A percentile compares a stretch with the other conserved stretches of the same genome.
Conservation (phyloP, 2,888 invertebrate species). For the Zelleria hepariella region DNA sequence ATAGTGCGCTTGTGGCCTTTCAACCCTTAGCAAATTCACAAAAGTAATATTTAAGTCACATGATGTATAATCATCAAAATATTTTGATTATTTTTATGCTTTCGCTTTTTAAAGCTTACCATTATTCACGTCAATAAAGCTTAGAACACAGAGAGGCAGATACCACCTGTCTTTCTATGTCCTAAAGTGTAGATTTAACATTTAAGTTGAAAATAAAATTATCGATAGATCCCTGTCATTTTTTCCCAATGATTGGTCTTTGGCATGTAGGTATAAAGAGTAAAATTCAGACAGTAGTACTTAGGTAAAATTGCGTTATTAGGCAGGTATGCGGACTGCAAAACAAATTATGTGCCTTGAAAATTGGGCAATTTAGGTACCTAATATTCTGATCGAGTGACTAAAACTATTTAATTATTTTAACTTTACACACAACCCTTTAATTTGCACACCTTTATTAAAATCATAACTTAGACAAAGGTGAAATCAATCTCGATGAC, state of each 20-base stretch:
- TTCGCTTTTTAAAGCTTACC: slow-evolving; percentile 47
- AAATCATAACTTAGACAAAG: slow-evolving; percentile 35
- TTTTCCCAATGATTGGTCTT: slow-evolving; percentile 65
- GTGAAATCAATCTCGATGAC: background rate
- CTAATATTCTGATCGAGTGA: slow-evolving; percentile 45
- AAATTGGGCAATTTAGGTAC: slow-evolving; percentile 21
- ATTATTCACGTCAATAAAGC: slow-evolving; percentile 22
- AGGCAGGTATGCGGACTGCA: slow-evolving; percentile 23
- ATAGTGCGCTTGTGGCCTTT: slow-evolving; percentile 22
- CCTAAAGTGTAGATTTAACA: background rate
- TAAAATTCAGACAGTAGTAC: slow-evolving; percentile 42
- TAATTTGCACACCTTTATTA: slow-evolving; percentile 69
- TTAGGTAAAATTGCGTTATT: slow-evolving; percentile 33
- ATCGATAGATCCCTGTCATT: slow-evolving; percentile 62
- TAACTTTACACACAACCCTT: slow-evolving; percentile 73
- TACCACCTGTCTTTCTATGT: background rate
- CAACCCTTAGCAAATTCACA: slow-evolving; percentile 30
- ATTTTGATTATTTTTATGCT: slow-evolving; percentile 37
- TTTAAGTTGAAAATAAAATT: slow-evolving; percentile 39
- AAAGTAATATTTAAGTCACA: slow-evolving; percentile 29
- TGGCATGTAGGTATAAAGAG: slow-evolving; percentile 54
- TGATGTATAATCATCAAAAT: slow-evolving; percentile 43
- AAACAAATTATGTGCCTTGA: slow-evolving; percentile 28
- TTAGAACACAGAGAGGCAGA: slow-evolving; percentile 6
- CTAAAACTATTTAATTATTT: slow-evolving; percentile 66